Conservation (phyloP, 2,888 invertebrate species). For the Platycnemis pennipes region DNA sequence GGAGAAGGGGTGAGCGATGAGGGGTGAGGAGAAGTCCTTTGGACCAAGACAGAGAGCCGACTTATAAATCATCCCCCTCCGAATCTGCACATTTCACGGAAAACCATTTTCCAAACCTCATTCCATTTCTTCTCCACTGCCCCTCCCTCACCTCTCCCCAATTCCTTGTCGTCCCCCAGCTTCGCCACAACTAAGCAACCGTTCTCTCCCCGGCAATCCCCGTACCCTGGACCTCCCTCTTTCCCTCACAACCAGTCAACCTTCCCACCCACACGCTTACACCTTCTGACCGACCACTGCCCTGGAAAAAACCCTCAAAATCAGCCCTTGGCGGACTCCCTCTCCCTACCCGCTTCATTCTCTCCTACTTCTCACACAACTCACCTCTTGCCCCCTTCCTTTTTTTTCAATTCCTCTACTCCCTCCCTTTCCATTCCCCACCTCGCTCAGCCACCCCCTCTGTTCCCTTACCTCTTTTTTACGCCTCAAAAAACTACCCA, state of each 20-base stretch:
- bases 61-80: conserved; percentile 59
- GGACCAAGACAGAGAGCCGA: conserved; percentile 53
- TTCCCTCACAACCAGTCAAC: not conserved
- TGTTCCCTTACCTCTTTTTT: not conserved
- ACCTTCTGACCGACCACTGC: conserved; percentile 34
- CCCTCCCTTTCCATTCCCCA: not conserved
- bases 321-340: conserved; percentile 30
- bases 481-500: conserved; percentile 23
- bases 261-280: not conserved
- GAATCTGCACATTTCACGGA: conserved; percentile 62
- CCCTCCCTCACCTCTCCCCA: conserved; percentile 13
- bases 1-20: not conserved
- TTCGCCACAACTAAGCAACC: not conserved
- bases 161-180: not conserved
- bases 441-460: not conserved
- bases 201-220: too few relatives aligned
- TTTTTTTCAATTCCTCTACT: conserved; percentile 41
- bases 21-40: not conserved
- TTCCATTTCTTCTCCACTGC: conserved; percentile 28
- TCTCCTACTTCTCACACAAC: not conserved
- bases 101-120: conserved; percentile 58
- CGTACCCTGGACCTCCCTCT: not conserved
- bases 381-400: not conserved
- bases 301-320: conserved; percentile 43
- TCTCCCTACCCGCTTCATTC: not conserved